These are phyloP conservation scores for Drosophila pegasa DNA, from an alignment of 2,888 invertebrate species.

Conservation along the genomic window DNA sequence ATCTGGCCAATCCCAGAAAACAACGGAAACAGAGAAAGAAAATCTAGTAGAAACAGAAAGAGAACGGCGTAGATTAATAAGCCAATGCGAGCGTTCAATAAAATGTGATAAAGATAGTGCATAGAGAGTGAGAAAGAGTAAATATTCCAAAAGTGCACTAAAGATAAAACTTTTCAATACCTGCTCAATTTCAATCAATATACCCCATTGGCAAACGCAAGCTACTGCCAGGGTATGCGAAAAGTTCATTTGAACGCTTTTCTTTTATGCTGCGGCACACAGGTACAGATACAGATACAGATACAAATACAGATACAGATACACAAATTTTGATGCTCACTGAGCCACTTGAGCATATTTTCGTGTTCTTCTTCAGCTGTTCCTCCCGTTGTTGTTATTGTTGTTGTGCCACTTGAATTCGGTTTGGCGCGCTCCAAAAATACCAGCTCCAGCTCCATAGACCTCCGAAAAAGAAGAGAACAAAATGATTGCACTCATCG, in stretches of 20 bases:
- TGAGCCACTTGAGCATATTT: conserved; percentile 65
- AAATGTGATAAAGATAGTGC: neutral
- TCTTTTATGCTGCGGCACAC: conserved; percentile 61
- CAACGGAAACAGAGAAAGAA: too few species aligned
- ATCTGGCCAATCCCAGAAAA: too few species aligned
- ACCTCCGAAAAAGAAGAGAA: conserved; percentile 3
- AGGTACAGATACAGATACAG: conserved; percentile 64
- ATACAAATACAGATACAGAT: conserved; percentile 53
- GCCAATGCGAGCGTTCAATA: neutral
- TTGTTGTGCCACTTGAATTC: conserved; percentile 54
- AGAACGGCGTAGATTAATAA: too few species aligned
- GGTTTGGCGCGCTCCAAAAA: conserved; percentile 61
- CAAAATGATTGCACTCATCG: conserved; percentile 56
- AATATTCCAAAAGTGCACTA: neutral
- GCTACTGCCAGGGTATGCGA: conserved; percentile 22
- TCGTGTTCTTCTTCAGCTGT: conserved; percentile 39
- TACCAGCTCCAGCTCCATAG: conserved; percentile 36
- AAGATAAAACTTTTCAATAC: neutral
- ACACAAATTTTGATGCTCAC: conserved; percentile 67
- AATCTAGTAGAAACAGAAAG: too few species aligned
- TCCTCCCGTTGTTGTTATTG: conserved; percentile 25
- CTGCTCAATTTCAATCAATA: neutral
- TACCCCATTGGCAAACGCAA: neutral
- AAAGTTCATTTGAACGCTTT: conserved; percentile 79
- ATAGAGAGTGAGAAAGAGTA: neutral